Conservation (phyloP, 1,140 invertebrate species). For the Zophobas morio region DNA sequence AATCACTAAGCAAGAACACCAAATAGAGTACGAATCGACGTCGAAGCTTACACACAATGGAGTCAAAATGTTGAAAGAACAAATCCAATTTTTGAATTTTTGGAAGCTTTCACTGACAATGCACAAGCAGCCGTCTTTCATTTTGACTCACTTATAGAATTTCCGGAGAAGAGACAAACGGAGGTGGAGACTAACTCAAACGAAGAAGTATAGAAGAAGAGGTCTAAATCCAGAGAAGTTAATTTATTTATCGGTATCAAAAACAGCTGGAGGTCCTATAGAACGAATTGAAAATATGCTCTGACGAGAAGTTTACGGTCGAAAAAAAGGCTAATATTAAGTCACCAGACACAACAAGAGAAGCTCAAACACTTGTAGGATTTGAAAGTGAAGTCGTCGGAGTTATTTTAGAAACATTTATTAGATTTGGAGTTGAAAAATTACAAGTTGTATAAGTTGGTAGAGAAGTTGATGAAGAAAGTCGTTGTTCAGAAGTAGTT, state of each 20-base stretch:
- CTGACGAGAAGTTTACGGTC: conserved; percentile 52
- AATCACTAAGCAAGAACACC: conserved; percentile 62
- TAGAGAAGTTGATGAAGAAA: conserved; percentile 61
- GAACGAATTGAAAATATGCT: conserved; percentile 51
- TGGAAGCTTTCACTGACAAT: conserved; percentile 54
- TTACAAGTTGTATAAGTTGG: conserved; percentile 54
- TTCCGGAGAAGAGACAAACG: conserved; percentile 7
- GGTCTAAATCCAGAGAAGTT: conserved; percentile 60
- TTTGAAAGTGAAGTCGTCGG: conserved; percentile 73
- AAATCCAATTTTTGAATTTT: conserved; percentile 50
- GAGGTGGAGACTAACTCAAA: conserved; percentile 51
- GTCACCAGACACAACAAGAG: conserved; percentile 79
- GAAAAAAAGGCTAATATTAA: conserved; percentile 68
- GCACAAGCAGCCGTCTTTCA: neutral
- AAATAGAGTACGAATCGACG: conserved; percentile 62
- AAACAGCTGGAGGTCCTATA: conserved; percentile 58
- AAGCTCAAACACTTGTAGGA: conserved; percentile 77
- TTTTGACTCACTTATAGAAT: conserved; percentile 33
- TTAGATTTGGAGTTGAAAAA: conserved; percentile 58
- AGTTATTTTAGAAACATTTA: conserved; percentile 56
- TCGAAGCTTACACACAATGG: conserved; percentile 56
- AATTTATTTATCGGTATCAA: conserved; percentile 60
- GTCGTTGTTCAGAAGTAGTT: conserved; percentile 51
- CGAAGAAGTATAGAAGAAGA: conserved; percentile 56
- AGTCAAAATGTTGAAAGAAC: conserved; percentile 45